phyloP scores from a whole-genome alignment of 30 jellyfish, hydroid and myxozoan species.

The Pseudorhiza aurosa region DNA sequence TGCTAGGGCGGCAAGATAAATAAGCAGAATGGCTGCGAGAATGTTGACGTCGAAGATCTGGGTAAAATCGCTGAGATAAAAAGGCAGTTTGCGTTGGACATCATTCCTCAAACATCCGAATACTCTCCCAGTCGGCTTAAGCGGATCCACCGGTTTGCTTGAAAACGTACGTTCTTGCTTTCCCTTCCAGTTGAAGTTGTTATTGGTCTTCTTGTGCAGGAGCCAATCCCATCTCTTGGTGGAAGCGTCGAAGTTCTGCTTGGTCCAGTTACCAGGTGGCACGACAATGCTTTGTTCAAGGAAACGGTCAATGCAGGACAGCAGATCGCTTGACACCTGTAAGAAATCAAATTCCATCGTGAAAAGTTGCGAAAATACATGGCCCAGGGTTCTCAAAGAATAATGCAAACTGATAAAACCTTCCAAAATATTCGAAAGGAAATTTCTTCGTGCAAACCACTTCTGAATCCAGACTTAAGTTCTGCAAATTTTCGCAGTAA shows the following conservation, averaged over 20 bases:
- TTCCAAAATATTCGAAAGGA: too few relatives aligned
- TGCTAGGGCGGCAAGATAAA: slow-evolving; percentile 81
- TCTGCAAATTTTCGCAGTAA: too few relatives aligned
- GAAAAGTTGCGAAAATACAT: too few relatives aligned
- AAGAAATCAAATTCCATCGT: too few relatives aligned
- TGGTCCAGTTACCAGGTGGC: slow-evolving; percentile 83
- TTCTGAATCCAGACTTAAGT: too few relatives aligned
- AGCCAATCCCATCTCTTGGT: slow-evolving; percentile 46
- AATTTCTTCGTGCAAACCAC: too few relatives aligned
- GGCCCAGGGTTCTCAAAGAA: too few relatives aligned
- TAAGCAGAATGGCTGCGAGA: slow-evolving; percentile 63
- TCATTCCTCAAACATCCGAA: slow-evolving; percentile 80
- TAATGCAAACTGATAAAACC: too few relatives aligned
- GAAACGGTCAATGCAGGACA: slow-evolving; percentile 76
- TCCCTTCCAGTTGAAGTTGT: neutral
- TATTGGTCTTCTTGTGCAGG: neutral
- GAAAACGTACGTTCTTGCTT: neutral
- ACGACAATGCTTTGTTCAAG: slow-evolving; percentile 62
- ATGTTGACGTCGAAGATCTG: slow-evolving; percentile 68
- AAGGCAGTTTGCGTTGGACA: slow-evolving; percentile 66
- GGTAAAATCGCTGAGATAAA: slow-evolving; percentile 59
- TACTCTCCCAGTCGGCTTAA: slow-evolving; percentile 64
- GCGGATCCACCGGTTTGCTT: slow-evolving; percentile 41
- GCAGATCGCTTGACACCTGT: slow-evolving; percentile 67
- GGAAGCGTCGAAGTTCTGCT: slow-evolving; percentile 57